Conservation (phyloP, 1,140 invertebrate species). For the Pemphigus obesinymphae region DNA sequence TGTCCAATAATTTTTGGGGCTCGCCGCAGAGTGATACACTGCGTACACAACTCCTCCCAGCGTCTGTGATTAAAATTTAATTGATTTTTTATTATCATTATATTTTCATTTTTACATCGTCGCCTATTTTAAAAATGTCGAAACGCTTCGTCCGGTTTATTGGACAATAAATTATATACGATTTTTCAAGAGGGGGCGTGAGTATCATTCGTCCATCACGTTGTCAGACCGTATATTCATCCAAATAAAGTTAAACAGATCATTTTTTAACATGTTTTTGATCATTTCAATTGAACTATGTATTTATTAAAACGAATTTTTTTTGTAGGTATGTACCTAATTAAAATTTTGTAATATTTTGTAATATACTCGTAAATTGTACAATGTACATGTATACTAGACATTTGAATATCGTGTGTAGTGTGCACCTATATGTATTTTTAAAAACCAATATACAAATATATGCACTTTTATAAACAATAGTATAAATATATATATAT, state of each 20-base stretch:
- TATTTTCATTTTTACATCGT: not conserved
- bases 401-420: too few species aligned
- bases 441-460: too few species aligned
- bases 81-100: conserved; percentile 29
- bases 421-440: too few species aligned
- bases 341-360: too few species aligned
- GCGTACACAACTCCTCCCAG: conserved; percentile 12
- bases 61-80: conserved; percentile 37
- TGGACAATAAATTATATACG: conserved; percentile 22
- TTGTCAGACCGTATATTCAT: not conserved
- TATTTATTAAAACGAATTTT: too few species aligned
- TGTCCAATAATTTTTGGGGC: conserved; percentile 32
- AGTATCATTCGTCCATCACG: not conserved
- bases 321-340: too few species aligned
- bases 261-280: not conserved
- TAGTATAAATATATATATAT: too few species aligned
- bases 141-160: conserved; percentile 29
- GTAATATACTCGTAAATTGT: too few species aligned
- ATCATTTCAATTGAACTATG: too few species aligned
- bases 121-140: conserved; percentile 24
- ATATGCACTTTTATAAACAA: too few species aligned
- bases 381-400: too few species aligned
- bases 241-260: not conserved
- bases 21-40: conserved; percentile 22
- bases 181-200: conserved; percentile 11